A percentile compares a stretch with the other conserved stretches of the same genome.
Conservation (phyloP, 2,888 invertebrate species). For the Lymantria dispar region DNA sequence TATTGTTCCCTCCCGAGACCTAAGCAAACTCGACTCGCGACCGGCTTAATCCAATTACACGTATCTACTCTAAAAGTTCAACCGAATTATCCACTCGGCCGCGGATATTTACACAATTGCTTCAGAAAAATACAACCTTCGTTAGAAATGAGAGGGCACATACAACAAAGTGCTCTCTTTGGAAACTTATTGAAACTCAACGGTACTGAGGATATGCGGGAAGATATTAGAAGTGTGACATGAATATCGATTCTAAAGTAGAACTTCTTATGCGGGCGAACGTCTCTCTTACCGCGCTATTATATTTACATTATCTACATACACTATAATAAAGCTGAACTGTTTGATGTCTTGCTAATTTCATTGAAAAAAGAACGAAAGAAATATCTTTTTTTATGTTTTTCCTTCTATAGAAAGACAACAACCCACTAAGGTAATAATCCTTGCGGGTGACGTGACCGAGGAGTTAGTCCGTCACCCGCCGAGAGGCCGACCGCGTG, state of each 20-base stretch:
- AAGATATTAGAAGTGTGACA: slow-evolving; percentile 38
- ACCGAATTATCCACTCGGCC: slow-evolving; percentile 42
- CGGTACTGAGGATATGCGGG: slow-evolving; percentile 9
- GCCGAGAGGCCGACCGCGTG: no score
- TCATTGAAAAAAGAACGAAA: no score
- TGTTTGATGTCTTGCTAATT: no score
- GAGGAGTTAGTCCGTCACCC: no score
- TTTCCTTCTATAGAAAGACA: no score
- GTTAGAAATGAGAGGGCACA: slow-evolving; percentile 4
- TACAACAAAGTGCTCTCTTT: slow-evolving; percentile 4
- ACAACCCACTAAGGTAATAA: no score
- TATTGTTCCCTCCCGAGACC: slow-evolving; percentile 68
- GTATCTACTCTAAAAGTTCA: slow-evolving; percentile 51
- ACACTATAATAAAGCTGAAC: no score
- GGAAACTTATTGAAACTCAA: slow-evolving; percentile 13
- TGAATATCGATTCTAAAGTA: slow-evolving; percentile 32
- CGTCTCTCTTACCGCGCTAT: slow-evolving; percentile 19
- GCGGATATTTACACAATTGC: slow-evolving; percentile 29
- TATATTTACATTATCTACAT: no score
- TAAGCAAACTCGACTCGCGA: slow-evolving; percentile 66
- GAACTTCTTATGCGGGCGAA: slow-evolving; percentile 21
- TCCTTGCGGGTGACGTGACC: no score
- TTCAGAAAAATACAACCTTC: slow-evolving; percentile 15
- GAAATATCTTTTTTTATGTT: no score
- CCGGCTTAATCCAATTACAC: slow-evolving; percentile 71